Conservation (phyloP, 2,797 vertebrate species). For the Tenualosa thibaudeaui region DNA sequence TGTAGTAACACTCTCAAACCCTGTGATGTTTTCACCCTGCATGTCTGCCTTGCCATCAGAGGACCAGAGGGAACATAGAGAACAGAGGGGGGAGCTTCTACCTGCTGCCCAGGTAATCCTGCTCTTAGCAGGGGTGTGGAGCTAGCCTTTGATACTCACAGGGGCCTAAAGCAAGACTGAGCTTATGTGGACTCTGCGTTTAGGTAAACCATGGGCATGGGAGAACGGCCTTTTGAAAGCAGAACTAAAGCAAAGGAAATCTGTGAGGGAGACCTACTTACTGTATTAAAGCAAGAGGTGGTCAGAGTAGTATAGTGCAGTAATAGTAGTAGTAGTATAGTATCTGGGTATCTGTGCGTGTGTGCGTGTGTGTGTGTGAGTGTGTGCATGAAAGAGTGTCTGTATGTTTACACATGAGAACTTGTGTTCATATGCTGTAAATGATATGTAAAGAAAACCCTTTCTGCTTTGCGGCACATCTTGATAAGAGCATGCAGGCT, state of each 20-base stretch:
- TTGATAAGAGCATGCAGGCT: neutral
- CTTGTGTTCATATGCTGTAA: neutral
- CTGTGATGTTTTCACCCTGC: neutral
- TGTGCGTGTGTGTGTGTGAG: conserved; percentile 5
- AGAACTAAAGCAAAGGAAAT: neutral
- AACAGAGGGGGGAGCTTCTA: neutral
- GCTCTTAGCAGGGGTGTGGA: neutral
- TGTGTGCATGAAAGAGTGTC: neutral
- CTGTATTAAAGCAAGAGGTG: neutral
- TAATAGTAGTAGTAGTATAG: neutral
- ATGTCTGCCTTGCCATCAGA: neutral
- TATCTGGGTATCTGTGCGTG: conserved; percentile 51
- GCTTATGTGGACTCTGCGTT: neutral
- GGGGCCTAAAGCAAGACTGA: conserved; percentile 49
- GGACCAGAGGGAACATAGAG: neutral
- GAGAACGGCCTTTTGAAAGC: neutral
- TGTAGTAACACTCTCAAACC: neutral
- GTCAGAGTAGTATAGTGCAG: too few species aligned
- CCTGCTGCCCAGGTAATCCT: conserved; percentile 21
- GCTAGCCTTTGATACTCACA: conserved; percentile 10
- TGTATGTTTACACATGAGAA: neutral
- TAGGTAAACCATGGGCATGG: neutral
- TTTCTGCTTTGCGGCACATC: neutral
- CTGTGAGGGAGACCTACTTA: neutral
- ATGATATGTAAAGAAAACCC: neutral